phyloP scores from a whole-genome alignment of 2,888 invertebrate genomes.

The Megastigmus dorsalis region DNA sequence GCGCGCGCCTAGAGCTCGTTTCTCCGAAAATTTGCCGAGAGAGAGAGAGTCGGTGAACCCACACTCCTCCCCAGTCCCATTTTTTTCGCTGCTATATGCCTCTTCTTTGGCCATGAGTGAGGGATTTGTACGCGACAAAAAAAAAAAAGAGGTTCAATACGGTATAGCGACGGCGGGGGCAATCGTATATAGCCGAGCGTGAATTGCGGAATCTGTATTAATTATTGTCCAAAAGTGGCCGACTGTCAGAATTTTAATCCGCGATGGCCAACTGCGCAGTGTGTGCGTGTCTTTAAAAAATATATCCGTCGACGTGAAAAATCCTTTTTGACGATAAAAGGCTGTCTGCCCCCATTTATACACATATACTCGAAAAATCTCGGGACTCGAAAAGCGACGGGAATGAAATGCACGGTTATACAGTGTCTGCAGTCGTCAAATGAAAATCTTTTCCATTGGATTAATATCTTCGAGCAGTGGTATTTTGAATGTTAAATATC shows the following conservation, averaged over 20 bases:
- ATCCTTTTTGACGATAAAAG: not conserved
- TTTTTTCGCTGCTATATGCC: not conserved
- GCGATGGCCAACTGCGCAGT: too few relatives aligned
- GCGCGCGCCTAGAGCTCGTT: slow-evolving; percentile 1
- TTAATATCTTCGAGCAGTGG: too few relatives aligned
- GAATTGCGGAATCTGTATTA: slow-evolving; percentile 16
- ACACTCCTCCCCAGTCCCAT: not conserved
- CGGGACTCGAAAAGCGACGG: too few relatives aligned
- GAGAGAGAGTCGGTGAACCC: slow-evolving; percentile 11
- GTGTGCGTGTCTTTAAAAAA: slow-evolving; percentile 1
- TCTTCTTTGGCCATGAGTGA: not conserved
- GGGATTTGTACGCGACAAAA: slow-evolving; percentile 33
- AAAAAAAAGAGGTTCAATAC: too few relatives aligned
- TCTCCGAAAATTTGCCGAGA: slow-evolving; percentile 23
- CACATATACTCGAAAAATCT: too few relatives aligned
- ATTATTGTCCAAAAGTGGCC: slow-evolving; percentile 33
- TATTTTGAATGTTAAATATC: too few relatives aligned
- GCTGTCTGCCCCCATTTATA: too few relatives aligned
- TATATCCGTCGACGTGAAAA: slow-evolving; percentile 2
- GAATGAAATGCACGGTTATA: too few relatives aligned
- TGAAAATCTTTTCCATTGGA: too few relatives aligned
- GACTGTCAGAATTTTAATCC: slow-evolving; percentile 1
- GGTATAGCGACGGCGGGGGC: slow-evolving; percentile 6
- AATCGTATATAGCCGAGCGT: slow-evolving; percentile 13
- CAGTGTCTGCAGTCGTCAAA: too few relatives aligned